Base-by-base conservation (phyloP, 1,140 invertebrate genomes). In the Solenopsis invicta region DNA sequence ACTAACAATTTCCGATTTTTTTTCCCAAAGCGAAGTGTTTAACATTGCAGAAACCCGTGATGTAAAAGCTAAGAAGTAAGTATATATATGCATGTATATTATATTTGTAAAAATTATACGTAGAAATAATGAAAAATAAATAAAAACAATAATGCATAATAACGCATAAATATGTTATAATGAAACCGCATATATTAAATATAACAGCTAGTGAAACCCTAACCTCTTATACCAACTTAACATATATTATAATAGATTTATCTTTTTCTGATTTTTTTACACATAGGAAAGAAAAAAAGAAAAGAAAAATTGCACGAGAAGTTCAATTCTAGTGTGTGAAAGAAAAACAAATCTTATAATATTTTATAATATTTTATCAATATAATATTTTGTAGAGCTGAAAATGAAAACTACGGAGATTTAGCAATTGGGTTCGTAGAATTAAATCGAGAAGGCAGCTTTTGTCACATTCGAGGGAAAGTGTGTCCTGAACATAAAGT, bases 401-500 rank as follows among this genome's bases (percentile, higher is more conserved):
- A 45, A 69, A 12, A 5, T 69, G 41, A 48, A 69, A 69, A 48
- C 6, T 69, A 69, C 10, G 12, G 41, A 45, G 41, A 24, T 69
- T 48, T 2, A 48, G 41, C 41, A 48, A 5, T 69, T 69, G 41
- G 41, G 48, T 69, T 48, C 48, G 41, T 69, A 4, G 41, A 69
- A 24, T 69, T 69, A 12, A 69, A 48, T 5, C 59, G 21, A 6
- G 21, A 61, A 61, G 6, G 6, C 48, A 6, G 13, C 41, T 69
- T 69, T 21, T 69, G 41, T 5, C 12, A 69, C n/a, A 69, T 69
- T 9, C 24, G 21, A 9, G 45, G 45, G 13, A 50, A 71, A 48
- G 21, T 71, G 24, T 71, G 41, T 71, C 67, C 67, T 24, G 67
- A 71, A 6, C 45, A 71, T n/a, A 71, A 21, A 71, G 6, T 71